These are phyloP conservation scores for Neodiprion lecontei DNA, from an alignment of 1,140 invertebrate genomes.

Conservation along the genomic window DNA sequence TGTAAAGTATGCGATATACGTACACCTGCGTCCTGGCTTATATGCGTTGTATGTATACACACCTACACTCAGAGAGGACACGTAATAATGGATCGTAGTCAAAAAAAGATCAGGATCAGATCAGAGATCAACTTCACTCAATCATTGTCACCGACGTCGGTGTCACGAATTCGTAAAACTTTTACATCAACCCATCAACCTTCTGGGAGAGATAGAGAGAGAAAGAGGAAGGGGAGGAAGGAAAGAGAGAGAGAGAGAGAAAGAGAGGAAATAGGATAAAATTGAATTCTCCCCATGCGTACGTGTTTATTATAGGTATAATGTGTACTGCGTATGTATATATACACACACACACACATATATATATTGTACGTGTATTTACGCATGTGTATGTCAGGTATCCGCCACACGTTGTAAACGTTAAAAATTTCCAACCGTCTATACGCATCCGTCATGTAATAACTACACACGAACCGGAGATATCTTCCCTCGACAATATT, in stretches of 20 bases:
- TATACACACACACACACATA: neutral
- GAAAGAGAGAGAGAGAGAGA: too few relatives aligned
- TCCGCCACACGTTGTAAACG: too few relatives aligned
- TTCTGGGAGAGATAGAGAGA: neutral
- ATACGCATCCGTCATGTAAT: too few relatives aligned
- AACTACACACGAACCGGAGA: too few relatives aligned
- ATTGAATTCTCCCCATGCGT: neutral
- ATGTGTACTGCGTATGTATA: neutral
- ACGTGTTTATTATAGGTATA: neutral
- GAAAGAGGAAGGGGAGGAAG: neutral
- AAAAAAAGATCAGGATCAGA: neutral
- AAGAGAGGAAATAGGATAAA: neutral
- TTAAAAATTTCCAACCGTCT: too few relatives aligned
- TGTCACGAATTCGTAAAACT: conserved; percentile 7
- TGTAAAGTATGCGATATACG: neutral
- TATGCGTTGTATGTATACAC: neutral
- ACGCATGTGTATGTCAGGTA: neutral
- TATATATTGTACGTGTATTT: neutral
- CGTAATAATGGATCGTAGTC: neutral
- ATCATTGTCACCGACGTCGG: neutral
- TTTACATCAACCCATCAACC: neutral
- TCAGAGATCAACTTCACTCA: neutral
- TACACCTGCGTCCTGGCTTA: neutral
- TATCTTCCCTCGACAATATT: too few relatives aligned
- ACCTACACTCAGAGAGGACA: neutral